Base-by-base conservation (phyloP, 2,888 invertebrate genomes). In the Marasmarcha lunaedactyla region DNA sequence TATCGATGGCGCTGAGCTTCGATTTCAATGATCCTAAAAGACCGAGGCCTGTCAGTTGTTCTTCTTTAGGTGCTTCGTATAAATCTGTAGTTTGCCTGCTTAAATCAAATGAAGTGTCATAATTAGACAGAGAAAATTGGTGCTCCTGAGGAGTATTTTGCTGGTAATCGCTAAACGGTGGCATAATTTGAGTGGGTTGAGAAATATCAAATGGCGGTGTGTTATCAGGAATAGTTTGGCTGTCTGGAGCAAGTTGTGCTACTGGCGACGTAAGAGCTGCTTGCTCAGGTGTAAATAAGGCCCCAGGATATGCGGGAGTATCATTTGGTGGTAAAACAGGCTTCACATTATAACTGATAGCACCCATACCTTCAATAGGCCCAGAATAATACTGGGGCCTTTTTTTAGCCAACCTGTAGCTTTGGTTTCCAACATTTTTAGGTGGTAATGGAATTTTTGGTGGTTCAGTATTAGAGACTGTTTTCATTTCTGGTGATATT, bases 1-100 rank as follows among this genome's bases (percentile, higher is more conserved):
- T 77, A 54, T 79, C 79, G 36, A 84, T 55, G 5, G 72, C 63
- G 45, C 71, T 69, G 1, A 83, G 59, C 47, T 81, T 83, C 25
- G 81, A 79, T 57, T 81, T 83, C n/a, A 83, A 56, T 6, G 81
- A 79, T 14, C 81, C 81, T 38, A 83, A 73, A 10, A 83, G 65
- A 34, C 78, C 81, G 41, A 77, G 76, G 2, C 70, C 65, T 59
- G 54, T 67, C 0, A 60, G 41, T 5, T 9, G 13, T 46, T 76
- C 76, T 38, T 63, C 57, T 37, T 57, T 61, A 0, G 58, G 51
- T 30, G 55, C 46, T 44, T 70, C 67, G 43, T 57, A 70, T 10
- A 13, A 46, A 10, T 74, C 70, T 9, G 63, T 63, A 1, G 62
- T 59, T 15, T 59, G 53, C 52, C 76, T 60, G 40, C 76, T 78